These are phyloP conservation scores for Aldabrachelys gigantea DNA, from an alignment of 2,113 vertebrate genomes.

Conservation along the genomic window DNA sequence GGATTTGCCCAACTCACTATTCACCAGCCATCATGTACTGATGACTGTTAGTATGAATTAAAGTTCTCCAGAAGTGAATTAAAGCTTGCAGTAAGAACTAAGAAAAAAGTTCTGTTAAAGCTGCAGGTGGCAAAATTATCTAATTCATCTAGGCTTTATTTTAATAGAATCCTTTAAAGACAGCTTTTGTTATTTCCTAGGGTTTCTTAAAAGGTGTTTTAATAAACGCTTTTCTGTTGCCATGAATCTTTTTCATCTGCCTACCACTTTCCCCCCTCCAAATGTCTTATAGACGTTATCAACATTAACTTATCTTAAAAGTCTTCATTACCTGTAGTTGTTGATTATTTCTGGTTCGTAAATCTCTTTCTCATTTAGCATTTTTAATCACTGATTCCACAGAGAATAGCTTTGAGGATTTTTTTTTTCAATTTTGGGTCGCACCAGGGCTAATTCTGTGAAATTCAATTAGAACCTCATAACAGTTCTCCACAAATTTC, in stretches of 20 bases:
- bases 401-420: conserved; percentile 58
- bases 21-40: not conserved
- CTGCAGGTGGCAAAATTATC: conserved; percentile 69
- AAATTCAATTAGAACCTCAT: conserved; percentile 84
- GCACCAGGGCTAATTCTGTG: conserved; percentile 74
- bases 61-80: conserved; percentile 39
- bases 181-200: conserved; percentile 61
- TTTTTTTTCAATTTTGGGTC: conserved; percentile 63
- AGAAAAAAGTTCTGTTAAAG: conserved; percentile 53
- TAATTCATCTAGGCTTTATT: conserved; percentile 56
- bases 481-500: conserved; percentile 77
- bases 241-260: conserved; percentile 73
- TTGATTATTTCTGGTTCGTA: conserved; percentile 65
- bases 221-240: conserved; percentile 76
- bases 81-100: conserved; percentile 24
- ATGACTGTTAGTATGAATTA: not conserved
- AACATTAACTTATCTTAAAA: conserved; percentile 70
- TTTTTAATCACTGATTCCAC: conserved; percentile 69
- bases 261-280: not conserved
- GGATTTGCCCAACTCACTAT: not conserved
- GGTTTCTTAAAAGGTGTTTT: conserved; percentile 74
- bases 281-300: conserved; percentile 61
- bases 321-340: conserved; percentile 73
- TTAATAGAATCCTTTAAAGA: conserved; percentile 72
- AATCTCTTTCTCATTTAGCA: conserved; percentile 46